Base-by-base conservation (phyloP, 2,797 vertebrate genomes). In the Microctenopoma lineatum region DNA sequence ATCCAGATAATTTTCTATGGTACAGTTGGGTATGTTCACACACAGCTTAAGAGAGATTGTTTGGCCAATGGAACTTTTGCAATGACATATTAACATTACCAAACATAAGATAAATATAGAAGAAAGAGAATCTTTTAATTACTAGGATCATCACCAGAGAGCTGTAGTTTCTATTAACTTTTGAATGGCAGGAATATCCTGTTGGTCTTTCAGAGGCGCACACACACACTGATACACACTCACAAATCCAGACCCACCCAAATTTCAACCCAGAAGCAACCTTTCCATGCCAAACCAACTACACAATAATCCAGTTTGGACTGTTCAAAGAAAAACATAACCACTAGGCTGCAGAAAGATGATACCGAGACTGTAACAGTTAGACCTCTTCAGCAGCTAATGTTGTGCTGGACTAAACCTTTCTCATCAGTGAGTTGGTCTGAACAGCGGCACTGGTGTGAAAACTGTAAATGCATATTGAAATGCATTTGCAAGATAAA, bases 221-320 rank as follows among this genome's bases (percentile, higher is more conserved):
- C 41, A 51, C 45, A 7, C 48, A 51, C 45, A 59, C 15, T 2
- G 42, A 29, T 0, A 50, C 53, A 60, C 36, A 26, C 42, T 18
- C 41, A 52, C n/a, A 62, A 41, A 21, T 15, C 27, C 16, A 46
- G 16, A 65, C 41, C 14, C 51, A 55, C 25, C 25, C n/a, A 64
- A 7, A 63, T 7, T 41, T 16, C 38, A 25, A 25, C 12, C 25
- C 27, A 62, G 27, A 54, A 58, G 4, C 48, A 55, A 15, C 25
- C 15, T 56, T 46, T 72, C 53, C 42, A 57, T 41, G 36, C 51
- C 25, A 63, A 14, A 63, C 45, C 18, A 42, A 59, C 15, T 13
- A 50, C 45, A 58, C 26, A 34, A 62, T 65, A 75, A 79, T 77
- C 66, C 53, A 58, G 27, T 69, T 59, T 44, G 69, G 29, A 67